Conservation (phyloP, 2,797 vertebrate species). For the Sebastes alutus region DNA sequence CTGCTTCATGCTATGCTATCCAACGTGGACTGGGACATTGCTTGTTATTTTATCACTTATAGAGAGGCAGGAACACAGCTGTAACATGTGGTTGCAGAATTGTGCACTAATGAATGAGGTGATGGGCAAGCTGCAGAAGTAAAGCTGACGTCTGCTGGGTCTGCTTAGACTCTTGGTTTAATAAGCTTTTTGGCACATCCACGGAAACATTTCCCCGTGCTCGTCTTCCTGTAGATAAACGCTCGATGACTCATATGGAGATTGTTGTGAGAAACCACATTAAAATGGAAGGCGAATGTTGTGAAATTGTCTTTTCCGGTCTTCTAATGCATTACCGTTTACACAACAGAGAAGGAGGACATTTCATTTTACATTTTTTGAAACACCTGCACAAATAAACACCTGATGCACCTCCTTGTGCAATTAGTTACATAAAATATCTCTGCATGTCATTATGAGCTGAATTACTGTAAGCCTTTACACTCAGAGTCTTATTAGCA, state of each 20-base stretch:
- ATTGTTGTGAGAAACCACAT: neutral
- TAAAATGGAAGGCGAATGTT: neutral
- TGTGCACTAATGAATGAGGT: constrained; percentile 57
- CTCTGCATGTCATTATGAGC: neutral
- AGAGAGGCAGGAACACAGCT: constrained; percentile 26
- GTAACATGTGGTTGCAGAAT: constrained; percentile 44
- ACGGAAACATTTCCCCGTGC: constrained; percentile 2
- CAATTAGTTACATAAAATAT: neutral
- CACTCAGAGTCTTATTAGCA: constrained; percentile 8
- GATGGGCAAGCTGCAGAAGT: constrained; percentile 55
- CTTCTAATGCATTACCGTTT: neutral
- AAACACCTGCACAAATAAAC: neutral
- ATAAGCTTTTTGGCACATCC: constrained; percentile 41
- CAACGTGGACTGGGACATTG: neutral
- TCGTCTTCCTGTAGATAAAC: constrained; percentile 12
- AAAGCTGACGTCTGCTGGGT: constrained; percentile 54
- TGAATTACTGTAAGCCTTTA: neutral
- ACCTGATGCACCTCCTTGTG: neutral
- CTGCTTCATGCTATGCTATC: neutral
- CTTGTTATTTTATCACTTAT: constrained; percentile 9
- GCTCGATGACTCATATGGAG: neutral
- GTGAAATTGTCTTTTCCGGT: no score
- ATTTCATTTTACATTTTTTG: neutral
- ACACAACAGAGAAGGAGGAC: neutral
- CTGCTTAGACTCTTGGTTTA: constrained; percentile 54